Evolutionary conservation across 2,113 vertebrate species (phyloP).

Genomic region (Sapayoa aenigma): DNA sequence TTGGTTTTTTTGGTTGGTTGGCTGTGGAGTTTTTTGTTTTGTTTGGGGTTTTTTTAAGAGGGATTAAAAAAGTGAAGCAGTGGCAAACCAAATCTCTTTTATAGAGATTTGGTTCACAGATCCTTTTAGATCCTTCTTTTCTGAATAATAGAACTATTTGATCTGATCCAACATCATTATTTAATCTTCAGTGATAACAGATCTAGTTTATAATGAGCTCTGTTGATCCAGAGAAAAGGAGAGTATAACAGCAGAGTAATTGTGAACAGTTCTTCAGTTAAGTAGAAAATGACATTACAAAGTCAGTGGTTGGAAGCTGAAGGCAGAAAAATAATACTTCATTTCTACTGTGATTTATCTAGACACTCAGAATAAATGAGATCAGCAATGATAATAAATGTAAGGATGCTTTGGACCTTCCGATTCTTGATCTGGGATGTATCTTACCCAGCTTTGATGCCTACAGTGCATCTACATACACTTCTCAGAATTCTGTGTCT

Average conservation of each 20-base stretch:
- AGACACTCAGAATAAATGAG: background rate
- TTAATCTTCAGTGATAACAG: background rate
- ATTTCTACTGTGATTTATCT: background rate
- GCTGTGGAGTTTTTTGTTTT: background rate
- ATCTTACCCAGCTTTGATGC: background rate
- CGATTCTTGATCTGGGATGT: background rate
- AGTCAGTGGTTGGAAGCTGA: background rate
- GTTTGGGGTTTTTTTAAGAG: background rate
- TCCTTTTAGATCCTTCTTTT: background rate
- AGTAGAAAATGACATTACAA: background rate
- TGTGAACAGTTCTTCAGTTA: conserved; percentile 1
- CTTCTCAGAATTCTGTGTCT: background rate
- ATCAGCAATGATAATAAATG: background rate
- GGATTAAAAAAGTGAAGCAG: background rate
- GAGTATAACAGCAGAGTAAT: background rate
- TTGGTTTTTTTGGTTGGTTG: background rate
- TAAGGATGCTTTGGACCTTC: background rate
- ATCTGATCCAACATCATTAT: background rate
- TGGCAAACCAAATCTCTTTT: background rate
- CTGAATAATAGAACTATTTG: background rate
- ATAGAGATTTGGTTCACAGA: background rate
- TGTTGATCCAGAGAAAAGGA: background rate
- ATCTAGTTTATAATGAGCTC: background rate
- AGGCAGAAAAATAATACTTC: background rate
- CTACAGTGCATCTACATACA: background rate